Base-by-base conservation (phyloP, 1,140 invertebrate genomes). In the Monochamus saltuarius region DNA sequence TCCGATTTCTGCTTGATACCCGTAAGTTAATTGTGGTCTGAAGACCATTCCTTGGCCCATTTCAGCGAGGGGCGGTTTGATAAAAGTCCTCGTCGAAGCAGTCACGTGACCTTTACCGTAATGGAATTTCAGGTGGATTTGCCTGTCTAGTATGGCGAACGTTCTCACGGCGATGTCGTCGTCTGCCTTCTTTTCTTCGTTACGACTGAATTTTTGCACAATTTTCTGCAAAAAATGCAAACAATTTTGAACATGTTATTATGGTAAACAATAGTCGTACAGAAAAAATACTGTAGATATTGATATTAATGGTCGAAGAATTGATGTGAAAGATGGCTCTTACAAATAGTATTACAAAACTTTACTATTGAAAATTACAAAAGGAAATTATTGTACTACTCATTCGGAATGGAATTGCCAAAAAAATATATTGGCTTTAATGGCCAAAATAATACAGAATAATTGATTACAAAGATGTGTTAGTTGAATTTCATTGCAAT, bases 61-160 rank as follows among this genome's bases (percentile, higher is more conserved):
- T 62, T 89, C 85, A 0, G 83, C 79, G 16, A 83, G 73, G 3
- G 84, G 79, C 0, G 88, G 87, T 65, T 89, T 89, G 0, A 82
- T 77, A 60, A 85, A 90, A 36, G 75, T 81, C 40, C 85, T 79
- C 0, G 80, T 86, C 1, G 85, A 82, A 51, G 86, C 85, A 0
- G 87, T 87, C 1, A 88, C 80, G 57, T 83, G 83, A n/a, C 83
- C 84, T 51, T 82, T 79, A 0, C 80, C 82, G 59, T 89, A 90
- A 70, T 90, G 88, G 72, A 84, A 89, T 51, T 85, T 79, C 0
- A 91, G 58, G 14, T 80, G 74, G 59, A 90, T 88, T 65, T 86
- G 83, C 36, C 85, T 82, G 0, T 83, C 81, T 22, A 75, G 69
- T 2, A 88, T 79, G 46, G 81, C 75, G 66, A 88, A 90, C 45